Evolutionary conservation across 2,113 vertebrate species (phyloP), one percentile per base, ranked within the genome.

Genomic region (Alligator sinensis): DNA sequence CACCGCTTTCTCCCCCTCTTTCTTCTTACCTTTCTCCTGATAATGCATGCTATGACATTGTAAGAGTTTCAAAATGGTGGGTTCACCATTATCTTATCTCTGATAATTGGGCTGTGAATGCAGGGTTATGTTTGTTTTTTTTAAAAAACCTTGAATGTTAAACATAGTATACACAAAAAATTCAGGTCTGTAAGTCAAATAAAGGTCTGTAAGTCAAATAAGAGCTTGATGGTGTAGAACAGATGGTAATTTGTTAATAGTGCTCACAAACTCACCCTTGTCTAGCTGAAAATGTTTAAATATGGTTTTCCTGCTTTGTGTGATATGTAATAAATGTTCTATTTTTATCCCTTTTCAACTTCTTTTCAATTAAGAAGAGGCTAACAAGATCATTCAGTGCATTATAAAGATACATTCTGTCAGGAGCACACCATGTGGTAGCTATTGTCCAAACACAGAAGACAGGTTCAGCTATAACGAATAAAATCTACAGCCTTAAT

Each of bases 1-100:
- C 47, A 47, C 47, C 47, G 47, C 21, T 10, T 47, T 47, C 70
- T 47, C 21, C 70, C 21, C 24, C 47, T 24, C 4, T 34, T 34
- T 34, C 21, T 87, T 54, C 25, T 74, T 24, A 47, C 21, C 34
- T 0, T 0, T 21, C 1, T 66, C 64, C 86, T 83, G 77, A 58
- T 18, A 70, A 91, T 81, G 77, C 81, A 91, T 62, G 68, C 10
- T 28, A 47, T 4, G 47, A 47, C 68, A 2, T 9, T 88, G 11
- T 91, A 62, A 70, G 87, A 84, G 64, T 9, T 34, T 62, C n/a
- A 84, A 19, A 10, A 16, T 19, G 80, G 4, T n/a, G 76, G 34
- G 21, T 12, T 34, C 70, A 38, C 10, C 19, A 47, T 74, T 38
- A 12, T 30, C 9, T 22, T 18, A 54, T 93, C 91, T 92, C 24